Percentiles rank a stretch among this genome's conserved stretches.
Evolutionary conservation across 2,888 invertebrate genomes (phyloP).

Genomic region (Colletes collaris): DNA sequence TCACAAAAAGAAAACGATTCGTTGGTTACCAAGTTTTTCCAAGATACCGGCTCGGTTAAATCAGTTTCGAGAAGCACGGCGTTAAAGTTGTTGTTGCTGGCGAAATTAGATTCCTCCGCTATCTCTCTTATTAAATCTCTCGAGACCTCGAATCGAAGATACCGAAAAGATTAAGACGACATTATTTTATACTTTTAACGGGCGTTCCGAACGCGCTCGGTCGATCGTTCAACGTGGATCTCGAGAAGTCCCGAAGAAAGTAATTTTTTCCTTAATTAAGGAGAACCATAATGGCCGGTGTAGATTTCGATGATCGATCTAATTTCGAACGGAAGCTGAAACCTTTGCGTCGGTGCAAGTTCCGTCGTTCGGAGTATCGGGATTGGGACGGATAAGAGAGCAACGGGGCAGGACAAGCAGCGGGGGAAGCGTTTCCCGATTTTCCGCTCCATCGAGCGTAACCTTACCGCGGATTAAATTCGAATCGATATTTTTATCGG

Average conservation of each 20-base stretch:
- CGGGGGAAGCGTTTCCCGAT: conserved; percentile 60
- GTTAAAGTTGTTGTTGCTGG: too few species aligned
- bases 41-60: too few species aligned
- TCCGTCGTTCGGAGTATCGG: conserved; percentile 29
- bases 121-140: too few species aligned
- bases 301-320: conserved; percentile 45
- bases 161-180: too few species aligned
- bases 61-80: too few species aligned
- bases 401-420: conserved; percentile 29
- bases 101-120: too few species aligned
- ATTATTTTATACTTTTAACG: too few species aligned
- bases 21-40: too few species aligned
- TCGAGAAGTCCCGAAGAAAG: not conserved
- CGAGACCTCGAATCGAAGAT: too few species aligned
- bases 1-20: too few species aligned
- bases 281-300: conserved; percentile 10
- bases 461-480: conserved; percentile 65
- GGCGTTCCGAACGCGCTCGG: too few species aligned
- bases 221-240: too few species aligned
- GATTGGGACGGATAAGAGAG: conserved; percentile 40
- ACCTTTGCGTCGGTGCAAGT: conserved; percentile 35
- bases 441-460: conserved; percentile 63
- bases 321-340: conserved; percentile 33
- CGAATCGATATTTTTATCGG: conserved; percentile 72
- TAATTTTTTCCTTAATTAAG: conserved; percentile 40